Evolutionary conservation across 2,797 vertebrate species (phyloP).

Genomic region (Periophthalmus magnuspinnatus): DNA sequence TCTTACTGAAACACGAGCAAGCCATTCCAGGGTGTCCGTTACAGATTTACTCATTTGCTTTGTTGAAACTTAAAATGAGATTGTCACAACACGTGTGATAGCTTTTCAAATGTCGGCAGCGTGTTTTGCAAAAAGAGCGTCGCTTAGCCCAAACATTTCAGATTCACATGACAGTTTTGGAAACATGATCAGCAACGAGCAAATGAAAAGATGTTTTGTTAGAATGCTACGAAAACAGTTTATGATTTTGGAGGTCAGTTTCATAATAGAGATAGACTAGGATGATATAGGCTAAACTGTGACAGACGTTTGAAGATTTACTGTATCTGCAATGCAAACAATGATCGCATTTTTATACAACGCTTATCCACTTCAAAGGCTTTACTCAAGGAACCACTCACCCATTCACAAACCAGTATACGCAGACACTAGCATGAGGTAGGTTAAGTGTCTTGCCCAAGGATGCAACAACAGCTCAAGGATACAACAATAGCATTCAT

Average conservation of each 20-base stretch:
- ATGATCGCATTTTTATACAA: too few species aligned
- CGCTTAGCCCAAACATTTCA: conserved; percentile 11
- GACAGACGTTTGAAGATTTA: too few species aligned
- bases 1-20: background rate
- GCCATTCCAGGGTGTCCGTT: background rate
- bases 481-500: too few species aligned
- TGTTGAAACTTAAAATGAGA: conserved; percentile 8
- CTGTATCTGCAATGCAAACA: too few species aligned
- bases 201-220: conserved; percentile 1
- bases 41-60: background rate
- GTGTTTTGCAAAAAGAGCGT: conserved; percentile 1
- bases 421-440: too few species aligned
- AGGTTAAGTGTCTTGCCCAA: too few species aligned
- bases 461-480: too few species aligned
- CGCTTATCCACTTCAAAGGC: too few species aligned
- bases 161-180: background rate
- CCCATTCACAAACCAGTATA: too few species aligned
- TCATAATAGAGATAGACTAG: background rate
- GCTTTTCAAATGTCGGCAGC: background rate
- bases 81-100: conserved; percentile 4
- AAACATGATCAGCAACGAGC: background rate
- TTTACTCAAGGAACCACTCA: too few species aligned
- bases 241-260: background rate
- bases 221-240: background rate
- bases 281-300: background rate